Percentiles rank a stretch among this genome's conserved stretches.
Conservation (phyloP, 2,113 vertebrate species). For the Otus sunia region DNA sequence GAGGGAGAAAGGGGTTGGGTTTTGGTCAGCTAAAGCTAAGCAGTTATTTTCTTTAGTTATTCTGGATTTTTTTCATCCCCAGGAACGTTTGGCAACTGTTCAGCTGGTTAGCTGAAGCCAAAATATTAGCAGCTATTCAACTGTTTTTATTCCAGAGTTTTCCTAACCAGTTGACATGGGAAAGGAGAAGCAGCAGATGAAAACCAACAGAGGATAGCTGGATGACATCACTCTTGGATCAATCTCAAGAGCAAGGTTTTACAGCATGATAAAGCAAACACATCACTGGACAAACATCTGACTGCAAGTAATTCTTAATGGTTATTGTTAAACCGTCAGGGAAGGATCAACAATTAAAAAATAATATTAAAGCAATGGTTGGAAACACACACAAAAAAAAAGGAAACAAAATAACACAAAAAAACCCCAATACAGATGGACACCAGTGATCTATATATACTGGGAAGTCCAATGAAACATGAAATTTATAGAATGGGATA, state of each 20-base stretch:
- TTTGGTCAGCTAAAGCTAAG: not conserved
- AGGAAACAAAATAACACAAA: not conserved
- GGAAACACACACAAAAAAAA: not conserved
- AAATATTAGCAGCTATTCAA: not conserved
- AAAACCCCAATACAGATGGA: not conserved
- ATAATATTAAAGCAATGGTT: not conserved
- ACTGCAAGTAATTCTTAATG: conserved; percentile 30
- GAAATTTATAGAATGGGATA: not conserved
- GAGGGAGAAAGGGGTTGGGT: not conserved
- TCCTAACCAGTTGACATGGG: conserved; percentile 9
- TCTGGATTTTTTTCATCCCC: not conserved
- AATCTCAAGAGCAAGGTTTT: conserved; percentile 24
- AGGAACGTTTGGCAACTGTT: not conserved
- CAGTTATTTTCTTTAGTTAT: not conserved
- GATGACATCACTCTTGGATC: conserved; percentile 38
- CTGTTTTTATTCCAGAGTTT: not conserved
- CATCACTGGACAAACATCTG: conserved; percentile 42
- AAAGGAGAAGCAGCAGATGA: conserved; percentile 12
- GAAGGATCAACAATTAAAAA: not conserved
- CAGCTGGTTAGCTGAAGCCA: not conserved
- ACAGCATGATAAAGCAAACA: conserved; percentile 24
- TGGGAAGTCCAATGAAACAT: not conserved
- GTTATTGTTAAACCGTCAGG: not conserved
- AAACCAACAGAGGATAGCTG: not conserved
- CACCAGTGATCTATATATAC: not conserved